Conservation (phyloP, 2,888 invertebrate species). For the Metallyticus violacea region DNA sequence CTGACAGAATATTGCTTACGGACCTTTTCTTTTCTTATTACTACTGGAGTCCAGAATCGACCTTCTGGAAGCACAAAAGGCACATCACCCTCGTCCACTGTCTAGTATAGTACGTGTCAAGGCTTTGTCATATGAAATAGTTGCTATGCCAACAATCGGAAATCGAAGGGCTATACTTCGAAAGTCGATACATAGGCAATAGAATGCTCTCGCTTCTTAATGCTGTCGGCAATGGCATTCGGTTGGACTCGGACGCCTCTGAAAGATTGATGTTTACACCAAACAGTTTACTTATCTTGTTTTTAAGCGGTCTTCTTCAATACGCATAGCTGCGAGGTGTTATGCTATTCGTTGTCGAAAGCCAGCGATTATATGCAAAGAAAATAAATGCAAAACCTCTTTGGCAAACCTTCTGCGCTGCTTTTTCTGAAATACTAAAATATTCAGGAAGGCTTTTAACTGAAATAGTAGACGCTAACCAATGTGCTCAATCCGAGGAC, state of each 20-base stretch:
- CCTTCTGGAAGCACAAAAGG: not conserved
- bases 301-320: no score
- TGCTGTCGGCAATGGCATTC: not conserved
- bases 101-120: not conserved
- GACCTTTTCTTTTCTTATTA: no score
- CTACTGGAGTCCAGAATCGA: not conserved
- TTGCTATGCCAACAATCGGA: not conserved
- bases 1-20: no score
- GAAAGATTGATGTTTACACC: not conserved
- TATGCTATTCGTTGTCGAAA: not conserved
- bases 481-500: not conserved
- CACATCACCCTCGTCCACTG: not conserved
- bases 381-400: not conserved
- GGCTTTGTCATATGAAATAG: not conserved
- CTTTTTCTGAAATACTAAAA: not conserved
- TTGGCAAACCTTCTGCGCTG: not conserved
- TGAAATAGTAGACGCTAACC: not conserved
- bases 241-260: not conserved
- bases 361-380: not conserved
- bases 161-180: not conserved
- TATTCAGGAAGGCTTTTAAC: not conserved
- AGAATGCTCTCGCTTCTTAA: not conserved
- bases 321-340: not conserved
- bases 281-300: not conserved
- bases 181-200: not conserved